Evolutionary conservation across 2,113 vertebrate species (phyloP).

Genomic region (Suncus etruscus): DNA sequence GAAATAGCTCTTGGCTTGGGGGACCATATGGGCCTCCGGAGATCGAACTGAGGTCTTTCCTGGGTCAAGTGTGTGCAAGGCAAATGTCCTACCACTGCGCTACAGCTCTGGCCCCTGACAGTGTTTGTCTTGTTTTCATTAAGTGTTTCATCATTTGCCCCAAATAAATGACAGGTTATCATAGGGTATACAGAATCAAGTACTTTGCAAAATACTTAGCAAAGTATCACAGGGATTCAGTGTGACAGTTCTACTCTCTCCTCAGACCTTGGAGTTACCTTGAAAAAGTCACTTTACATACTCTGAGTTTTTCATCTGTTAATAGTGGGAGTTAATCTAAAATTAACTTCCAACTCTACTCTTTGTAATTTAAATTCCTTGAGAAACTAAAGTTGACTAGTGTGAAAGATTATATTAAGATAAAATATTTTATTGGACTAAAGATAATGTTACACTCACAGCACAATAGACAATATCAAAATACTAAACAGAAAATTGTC

Average conservation of each 20-base stretch:
- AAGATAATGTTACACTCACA: conserved; percentile 35
- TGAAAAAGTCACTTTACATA: neutral
- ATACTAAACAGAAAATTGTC: conserved; percentile 19
- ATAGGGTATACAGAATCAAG: neutral
- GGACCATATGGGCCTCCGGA: too few species aligned
- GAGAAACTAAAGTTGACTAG: conserved; percentile 37
- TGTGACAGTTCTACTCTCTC: neutral
- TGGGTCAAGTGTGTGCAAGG: too few species aligned
- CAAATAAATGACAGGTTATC: neutral
- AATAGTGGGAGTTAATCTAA: conserved; percentile 30
- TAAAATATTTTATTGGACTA: conserved; percentile 57
- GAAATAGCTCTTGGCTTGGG: too few species aligned
- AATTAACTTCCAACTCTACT: conserved; percentile 39
- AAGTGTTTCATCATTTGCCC: conserved; percentile 13
- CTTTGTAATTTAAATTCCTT: conserved; percentile 41
- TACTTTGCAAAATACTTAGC: neutral
- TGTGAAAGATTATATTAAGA: conserved; percentile 48
- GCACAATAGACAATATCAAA: neutral
- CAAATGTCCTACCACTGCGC: too few species aligned
- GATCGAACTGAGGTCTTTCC: too few species aligned
- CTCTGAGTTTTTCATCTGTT: neutral
- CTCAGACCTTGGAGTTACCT: neutral
- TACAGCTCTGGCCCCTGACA: too few species aligned
- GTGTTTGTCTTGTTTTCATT: neutral
- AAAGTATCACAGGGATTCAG: neutral